Evolutionary conservation across 1,140 invertebrate genomes (phyloP).

Genomic region (Limonius californicus): DNA sequence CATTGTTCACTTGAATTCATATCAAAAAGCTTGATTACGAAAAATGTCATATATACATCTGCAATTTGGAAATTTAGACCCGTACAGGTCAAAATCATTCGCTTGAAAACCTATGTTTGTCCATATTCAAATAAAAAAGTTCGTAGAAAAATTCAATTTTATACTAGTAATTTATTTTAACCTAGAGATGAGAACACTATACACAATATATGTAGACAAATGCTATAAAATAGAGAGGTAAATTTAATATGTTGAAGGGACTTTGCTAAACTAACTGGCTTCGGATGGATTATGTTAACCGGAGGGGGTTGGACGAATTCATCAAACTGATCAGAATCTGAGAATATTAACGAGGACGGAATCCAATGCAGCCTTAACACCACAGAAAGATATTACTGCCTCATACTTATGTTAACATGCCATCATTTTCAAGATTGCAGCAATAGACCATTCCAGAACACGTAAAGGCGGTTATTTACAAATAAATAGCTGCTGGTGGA

Average conservation of each 20-base stretch:
- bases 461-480: no score
- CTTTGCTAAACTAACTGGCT: conserved; percentile 45
- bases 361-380: conserved; percentile 52
- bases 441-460: no score
- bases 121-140: not conserved
- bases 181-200: not conserved
- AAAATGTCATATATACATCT: no score
- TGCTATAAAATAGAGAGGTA: not conserved
- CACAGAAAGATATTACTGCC: not conserved
- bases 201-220: conserved; percentile 3
- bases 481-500: no score
- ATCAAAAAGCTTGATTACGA: no score
- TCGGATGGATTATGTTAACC: conserved; percentile 64
- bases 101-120: no score
- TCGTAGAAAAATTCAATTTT: not conserved
- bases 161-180: not conserved
- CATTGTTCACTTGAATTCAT: no score
- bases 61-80: no score
- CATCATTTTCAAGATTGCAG: no score
- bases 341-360: conserved; percentile 55
- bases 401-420: no score
- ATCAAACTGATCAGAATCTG: conserved; percentile 55
- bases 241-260: conserved; percentile 6
- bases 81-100: no score
- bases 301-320: conserved; percentile 61